Conservation (phyloP, 2,113 vertebrate genomes). For the Andinoacara biseriatus region DNA sequence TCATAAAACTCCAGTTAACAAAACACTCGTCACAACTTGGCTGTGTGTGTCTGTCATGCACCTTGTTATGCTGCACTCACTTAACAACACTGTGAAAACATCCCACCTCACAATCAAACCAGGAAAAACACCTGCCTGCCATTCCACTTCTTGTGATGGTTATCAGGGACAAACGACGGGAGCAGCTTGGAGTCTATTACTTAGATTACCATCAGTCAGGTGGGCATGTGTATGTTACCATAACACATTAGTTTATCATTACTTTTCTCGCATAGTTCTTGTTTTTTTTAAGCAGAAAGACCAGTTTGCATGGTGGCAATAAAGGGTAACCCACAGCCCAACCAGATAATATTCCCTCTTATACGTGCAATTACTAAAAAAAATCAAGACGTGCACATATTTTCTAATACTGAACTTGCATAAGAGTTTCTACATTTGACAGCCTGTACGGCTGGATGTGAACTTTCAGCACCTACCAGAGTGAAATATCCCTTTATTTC, state of each 20-base stretch:
- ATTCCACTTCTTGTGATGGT: background rate
- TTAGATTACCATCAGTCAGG: slow-evolving; percentile 15
- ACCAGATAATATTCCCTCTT: slow-evolving; percentile 18
- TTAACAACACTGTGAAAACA: background rate
- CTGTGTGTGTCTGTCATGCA: background rate
- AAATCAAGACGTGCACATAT: background rate
- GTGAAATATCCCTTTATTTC: slow-evolving; percentile 84
- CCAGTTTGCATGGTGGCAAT: background rate
- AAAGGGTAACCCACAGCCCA: background rate
- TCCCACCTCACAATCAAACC: background rate
- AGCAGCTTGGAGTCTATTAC: slow-evolving; percentile 4
- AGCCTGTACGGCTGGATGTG: slow-evolving; percentile 34
- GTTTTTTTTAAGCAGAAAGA: background rate
- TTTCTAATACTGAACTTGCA: background rate
- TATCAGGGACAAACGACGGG: slow-evolving; percentile 23
- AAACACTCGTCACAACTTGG: background rate
- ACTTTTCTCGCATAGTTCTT: background rate
- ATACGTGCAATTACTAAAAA: slow-evolving; percentile 16
- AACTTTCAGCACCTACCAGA: slow-evolving; percentile 72
- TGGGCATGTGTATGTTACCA: background rate
- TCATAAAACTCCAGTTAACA: slow-evolving; percentile 3
- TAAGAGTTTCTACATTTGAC: slow-evolving; percentile 26
- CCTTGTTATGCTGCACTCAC: background rate
- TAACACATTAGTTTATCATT: background rate
- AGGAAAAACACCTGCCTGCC: slow-evolving; percentile 18